Base-by-base conservation (phyloP, 1,140 invertebrate genomes). In the Macrobrachium nipponense region DNA sequence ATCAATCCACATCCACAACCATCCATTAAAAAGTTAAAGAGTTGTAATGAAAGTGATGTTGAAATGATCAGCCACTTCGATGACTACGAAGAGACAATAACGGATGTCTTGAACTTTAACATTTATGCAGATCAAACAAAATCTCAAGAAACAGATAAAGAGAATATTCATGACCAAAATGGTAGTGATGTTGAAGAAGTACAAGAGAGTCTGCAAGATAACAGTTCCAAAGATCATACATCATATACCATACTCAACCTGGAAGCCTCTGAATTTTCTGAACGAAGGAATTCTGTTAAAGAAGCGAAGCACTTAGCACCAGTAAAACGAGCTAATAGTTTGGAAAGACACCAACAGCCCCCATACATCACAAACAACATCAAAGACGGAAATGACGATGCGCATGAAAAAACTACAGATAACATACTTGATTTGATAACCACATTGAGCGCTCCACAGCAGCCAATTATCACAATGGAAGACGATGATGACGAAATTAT, bases 261-360 rank as follows among this genome's bases (percentile, higher is more conserved):
- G 20, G 27, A 83, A 61, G 58, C 80, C 27, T 73, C 60, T 43
- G 84, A 86, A 58, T 51, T 60, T 44, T 86, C 84, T 79, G 84
- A 86, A 11, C 66, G 84, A 58, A 86, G 84, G 44, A 86, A 73
- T 66, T 86, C 84, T 12, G 78, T 86, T 36, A 86, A 86, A 60
- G 84, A 78, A 18, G 84, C 75, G 17, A 86, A 86, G 44, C 43
- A 75, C n/a, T 73, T 27, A 14, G 84, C 77, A 23, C 77, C 68
- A 64, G 6, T 86, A 17, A 86, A 80, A 62, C 68, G 84, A 59
- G 36, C 61, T 5, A 80, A 58, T 20, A 86, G 51, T 61, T 64
- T 70, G 4, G 66, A 76, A 20, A 79, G 51, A 18, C 62, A 59
- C 51, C 80, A 17, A 73, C 10, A 61, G 2, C 61, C 12, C 20